These are phyloP conservation scores for Gulo gulo DNA, from an alignment of 2,113 vertebrate genomes.

Conservation along the genomic window DNA sequence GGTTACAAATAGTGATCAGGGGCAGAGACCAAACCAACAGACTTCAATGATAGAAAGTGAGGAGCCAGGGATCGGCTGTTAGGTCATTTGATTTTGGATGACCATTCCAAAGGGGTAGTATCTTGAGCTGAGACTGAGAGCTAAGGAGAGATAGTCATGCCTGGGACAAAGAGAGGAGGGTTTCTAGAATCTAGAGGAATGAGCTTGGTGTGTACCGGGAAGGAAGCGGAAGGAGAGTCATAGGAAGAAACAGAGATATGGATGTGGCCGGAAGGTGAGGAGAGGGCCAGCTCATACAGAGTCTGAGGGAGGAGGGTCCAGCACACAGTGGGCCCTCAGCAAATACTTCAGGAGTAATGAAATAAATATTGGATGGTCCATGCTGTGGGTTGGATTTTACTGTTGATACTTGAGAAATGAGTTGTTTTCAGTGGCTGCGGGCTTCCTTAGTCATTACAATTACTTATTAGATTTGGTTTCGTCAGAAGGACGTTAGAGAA, in stretches of 20 bases:
- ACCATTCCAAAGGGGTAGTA: neutral
- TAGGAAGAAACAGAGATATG: too few relatives aligned
- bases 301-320: neutral
- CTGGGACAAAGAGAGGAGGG: neutral
- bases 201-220: neutral
- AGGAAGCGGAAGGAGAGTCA: neutral
- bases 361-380: too few relatives aligned
- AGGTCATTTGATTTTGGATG: neutral
- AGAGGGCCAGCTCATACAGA: neutral
- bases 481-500: neutral
- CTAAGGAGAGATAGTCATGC: neutral
- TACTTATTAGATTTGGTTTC: neutral
- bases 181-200: neutral
- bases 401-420: neutral
- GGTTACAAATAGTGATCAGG: too few relatives aligned
- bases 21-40: neutral
- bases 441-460: neutral
- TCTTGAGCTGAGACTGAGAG: neutral
- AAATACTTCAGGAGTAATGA: neutral
- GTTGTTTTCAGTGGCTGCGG: neutral
- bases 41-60: neutral
- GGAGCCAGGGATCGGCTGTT: neutral
- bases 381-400: neutral
- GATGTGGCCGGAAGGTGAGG: neutral
- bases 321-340: fast-evolving